A percentile compares a stretch with the other conserved stretches of the same genome.
Conservation (phyloP, 1,140 invertebrate genomes). For the Leucophenga varia region DNA sequence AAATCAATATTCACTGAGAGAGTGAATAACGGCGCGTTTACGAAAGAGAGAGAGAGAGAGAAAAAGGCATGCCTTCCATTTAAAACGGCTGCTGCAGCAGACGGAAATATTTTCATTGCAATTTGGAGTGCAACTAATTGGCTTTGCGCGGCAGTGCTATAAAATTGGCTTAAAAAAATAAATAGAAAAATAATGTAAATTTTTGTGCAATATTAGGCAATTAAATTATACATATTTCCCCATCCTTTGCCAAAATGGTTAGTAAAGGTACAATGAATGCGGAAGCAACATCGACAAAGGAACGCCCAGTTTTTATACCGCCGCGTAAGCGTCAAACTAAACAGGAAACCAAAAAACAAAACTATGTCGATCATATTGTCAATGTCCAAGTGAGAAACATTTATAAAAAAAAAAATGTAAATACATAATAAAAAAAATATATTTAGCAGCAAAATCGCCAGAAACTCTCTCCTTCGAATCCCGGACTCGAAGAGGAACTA, state of each 20-base stretch:
- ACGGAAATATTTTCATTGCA: background rate
- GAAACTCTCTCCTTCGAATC: constrained; percentile 56
- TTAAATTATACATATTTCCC: too few relatives aligned
- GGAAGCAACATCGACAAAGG: constrained; percentile 50
- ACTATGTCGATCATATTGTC: constrained; percentile 65
- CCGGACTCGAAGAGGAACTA: constrained; percentile 47
- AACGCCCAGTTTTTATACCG: constrained; percentile 63
- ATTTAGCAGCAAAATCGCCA: constrained; percentile 44
- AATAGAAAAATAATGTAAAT: background rate
- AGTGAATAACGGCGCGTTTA: constrained; percentile 13
- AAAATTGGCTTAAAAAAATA: background rate
- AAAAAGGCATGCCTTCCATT: constrained; percentile 42
- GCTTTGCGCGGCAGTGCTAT: background rate
- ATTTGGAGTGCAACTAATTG: background rate
- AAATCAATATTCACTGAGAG: constrained; percentile 42
- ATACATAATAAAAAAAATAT: constrained; percentile 1
- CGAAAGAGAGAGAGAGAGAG: constrained; percentile 18
- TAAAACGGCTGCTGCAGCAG: constrained; percentile 14
- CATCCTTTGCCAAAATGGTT: constrained; percentile 35
- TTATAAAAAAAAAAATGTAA: too few relatives aligned
- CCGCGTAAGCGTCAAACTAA: constrained; percentile 61
- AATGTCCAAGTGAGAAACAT: constrained; percentile 60
- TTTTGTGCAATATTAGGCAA: too few relatives aligned
- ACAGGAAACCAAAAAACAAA: constrained; percentile 59
- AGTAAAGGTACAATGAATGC: constrained; percentile 32